Base-by-base conservation (phyloP, 2,113 vertebrate species). In the Halichoerus grypus region DNA sequence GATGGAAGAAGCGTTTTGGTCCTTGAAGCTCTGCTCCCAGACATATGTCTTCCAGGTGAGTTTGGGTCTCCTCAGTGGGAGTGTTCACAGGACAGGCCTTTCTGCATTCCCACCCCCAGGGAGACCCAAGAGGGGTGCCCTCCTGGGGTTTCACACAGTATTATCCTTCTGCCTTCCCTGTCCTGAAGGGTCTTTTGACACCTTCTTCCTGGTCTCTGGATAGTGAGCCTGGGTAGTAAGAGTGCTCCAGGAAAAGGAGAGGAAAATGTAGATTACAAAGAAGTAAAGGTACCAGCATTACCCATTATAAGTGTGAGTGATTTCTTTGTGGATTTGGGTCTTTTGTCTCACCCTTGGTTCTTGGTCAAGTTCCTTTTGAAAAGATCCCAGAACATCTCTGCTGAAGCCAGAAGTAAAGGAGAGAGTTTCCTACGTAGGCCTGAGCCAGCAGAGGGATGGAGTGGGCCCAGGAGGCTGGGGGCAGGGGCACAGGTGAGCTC, bases 1-100 rank as follows among this genome's bases (percentile, higher is more conserved):
- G 76, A 19, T 7, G 5, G 59, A 63, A 76, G 86, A 63, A 63
- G 51, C 0, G 36, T 81, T 28, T 16, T 59, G 49, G 36, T 51
- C 39, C 79, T 7, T 19, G 3, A 46, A 80, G 55, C 19, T 31
- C 51, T 57, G 61, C 16, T 65, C 65, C 65, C 49, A 19, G 6
- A 19, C 31, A 0, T 53, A 0, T 16, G 39, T 24, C 76, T 42
- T 26, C 19, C 2, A 11, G 16, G 22, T 8, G 53, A 28, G 5
- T 55, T 31, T 46, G 15, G 22, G n/a, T 33, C 63, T 53, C 91
- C 6, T 11, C 31, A 7, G 19, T 31, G 15, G 26, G 31, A 19
- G 31, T 1, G 8, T 46, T 53, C 18, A 3, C 26, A 24, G 53
- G 49, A 12, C 26, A 22, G 14, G 74, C 36, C 22, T 3, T 22